Base-by-base conservation (phyloP, 2,797 vertebrate genomes). In the Lithobates pipiens region DNA sequence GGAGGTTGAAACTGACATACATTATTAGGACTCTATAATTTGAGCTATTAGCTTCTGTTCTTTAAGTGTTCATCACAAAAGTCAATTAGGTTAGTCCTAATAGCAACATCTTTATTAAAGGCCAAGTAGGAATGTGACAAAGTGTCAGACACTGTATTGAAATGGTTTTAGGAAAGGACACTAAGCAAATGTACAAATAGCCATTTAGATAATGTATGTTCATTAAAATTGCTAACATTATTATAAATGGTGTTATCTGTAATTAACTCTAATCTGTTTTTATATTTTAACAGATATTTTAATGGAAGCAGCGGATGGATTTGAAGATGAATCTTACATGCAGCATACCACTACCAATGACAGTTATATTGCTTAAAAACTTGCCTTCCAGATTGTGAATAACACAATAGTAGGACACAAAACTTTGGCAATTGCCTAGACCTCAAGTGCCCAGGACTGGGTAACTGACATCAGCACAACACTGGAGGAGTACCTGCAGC, bases 21-120 rank as follows among this genome's bases (percentile, higher is more conserved):
- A 75, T 80, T 85, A 85, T 80, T 85, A 79, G 77, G 72, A 46
- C 61, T 68, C 70, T 80, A 80, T 80, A 80, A 80, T 85, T 80
- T 76, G 44, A 76, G 77, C 70, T 71, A 80, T 85, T 85, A 80
- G 77, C 70, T 74, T 25, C 39, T 72, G 80, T 76, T 80, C 61
- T 69, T 80, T 21, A 85, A 74, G 76, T 73, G 84, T 61, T 80
- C 71, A 76, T 69, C 72, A 57, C 21, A 27, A 23, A 75, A 50
- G 84, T 57, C 76, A 85, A 21, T 44, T 72, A 32, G 77, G 70
- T 75, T 69, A 50, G 68, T 21, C 50, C 4, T 74, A 34, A 63
- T 57, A 73, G 27, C 27, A 73, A 27, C 34, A 63, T 73, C 54
- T 13, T 63, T 16, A 73, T 65, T 42, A 44, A 36, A 73, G 50